phyloP scores from a whole-genome alignment of 2,888 invertebrate genomes.

The Trissolcus brochymenae region DNA sequence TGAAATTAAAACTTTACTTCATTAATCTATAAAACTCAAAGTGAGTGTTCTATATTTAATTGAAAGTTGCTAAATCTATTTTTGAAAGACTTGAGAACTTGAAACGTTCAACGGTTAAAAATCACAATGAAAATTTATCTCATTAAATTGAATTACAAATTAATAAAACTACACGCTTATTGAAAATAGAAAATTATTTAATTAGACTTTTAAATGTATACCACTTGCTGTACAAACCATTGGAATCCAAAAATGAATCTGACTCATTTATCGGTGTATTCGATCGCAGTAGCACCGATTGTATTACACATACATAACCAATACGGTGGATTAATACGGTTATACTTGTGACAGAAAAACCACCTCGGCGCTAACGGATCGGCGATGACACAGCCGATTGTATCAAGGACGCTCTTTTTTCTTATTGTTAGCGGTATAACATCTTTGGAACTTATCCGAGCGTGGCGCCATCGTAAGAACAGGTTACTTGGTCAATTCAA shows the following conservation, averaged over 20 bases:
- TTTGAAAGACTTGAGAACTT: no score
- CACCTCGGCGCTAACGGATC: conserved; percentile 73
- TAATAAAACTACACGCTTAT: no score
- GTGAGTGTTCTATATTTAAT: no score
- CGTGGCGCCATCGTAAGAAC: conserved; percentile 64
- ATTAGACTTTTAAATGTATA: conserved; percentile 24
- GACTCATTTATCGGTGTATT: conserved; percentile 50
- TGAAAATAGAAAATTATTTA: background rate
- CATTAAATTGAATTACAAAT: no score
- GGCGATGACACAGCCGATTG: conserved; percentile 75
- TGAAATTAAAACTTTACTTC: conserved; percentile 23
- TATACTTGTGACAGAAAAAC: conserved; percentile 59
- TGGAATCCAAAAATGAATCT: conserved; percentile 67
- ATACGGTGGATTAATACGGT: conserved; percentile 72
- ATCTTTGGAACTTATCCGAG: conserved; percentile 67
- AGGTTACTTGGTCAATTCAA: conserved; percentile 72
- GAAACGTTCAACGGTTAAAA: no score
- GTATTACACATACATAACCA: conserved; percentile 72
- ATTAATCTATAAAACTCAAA: no score
- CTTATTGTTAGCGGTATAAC: conserved; percentile 71
- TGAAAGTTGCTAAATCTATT: no score
- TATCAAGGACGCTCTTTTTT: conserved; percentile 63
- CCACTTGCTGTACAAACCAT: conserved; percentile 57
- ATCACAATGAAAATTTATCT: no score
- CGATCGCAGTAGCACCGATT: conserved; percentile 64